These are phyloP conservation scores for Ceriagrion tenellum DNA, from an alignment of 2,888 invertebrate species.

Conservation along the genomic window DNA sequence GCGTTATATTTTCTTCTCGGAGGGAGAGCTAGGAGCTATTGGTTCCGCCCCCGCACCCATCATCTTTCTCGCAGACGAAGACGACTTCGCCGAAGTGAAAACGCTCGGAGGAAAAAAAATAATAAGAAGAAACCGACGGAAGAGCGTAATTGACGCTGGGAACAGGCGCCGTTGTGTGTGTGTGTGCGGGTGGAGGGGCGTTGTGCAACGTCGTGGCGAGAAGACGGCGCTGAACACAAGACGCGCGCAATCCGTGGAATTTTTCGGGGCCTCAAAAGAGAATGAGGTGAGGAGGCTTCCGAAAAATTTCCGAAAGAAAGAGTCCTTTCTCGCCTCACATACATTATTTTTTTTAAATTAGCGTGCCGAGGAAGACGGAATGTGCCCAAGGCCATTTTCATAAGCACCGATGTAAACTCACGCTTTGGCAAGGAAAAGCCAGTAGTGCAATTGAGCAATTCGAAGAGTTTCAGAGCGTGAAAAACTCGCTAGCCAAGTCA, in stretches of 20 bases:
- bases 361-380: background rate
- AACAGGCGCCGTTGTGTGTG: background rate
- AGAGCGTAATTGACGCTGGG: slow-evolving; percentile 20
- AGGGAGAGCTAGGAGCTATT: background rate
- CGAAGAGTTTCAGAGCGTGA: background rate
- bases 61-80: no score
- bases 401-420: background rate
- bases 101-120: background rate
- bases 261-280: background rate
- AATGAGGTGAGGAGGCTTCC: background rate
- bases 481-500: no score
- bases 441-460: background rate
- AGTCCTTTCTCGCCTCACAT: background rate
- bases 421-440: background rate
- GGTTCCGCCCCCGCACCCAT: background rate
- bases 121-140: background rate
- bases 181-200: background rate
- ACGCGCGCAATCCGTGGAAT: background rate
- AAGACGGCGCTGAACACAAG: background rate
- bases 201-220: background rate
- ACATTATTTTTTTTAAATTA: background rate
- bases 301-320: background rate
- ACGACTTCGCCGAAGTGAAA: background rate
- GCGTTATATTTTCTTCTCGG: background rate
- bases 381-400: background rate